These are phyloP conservation scores for Ispidina picta DNA, from an alignment of 2,797 vertebrate species.

Conservation along the genomic window DNA sequence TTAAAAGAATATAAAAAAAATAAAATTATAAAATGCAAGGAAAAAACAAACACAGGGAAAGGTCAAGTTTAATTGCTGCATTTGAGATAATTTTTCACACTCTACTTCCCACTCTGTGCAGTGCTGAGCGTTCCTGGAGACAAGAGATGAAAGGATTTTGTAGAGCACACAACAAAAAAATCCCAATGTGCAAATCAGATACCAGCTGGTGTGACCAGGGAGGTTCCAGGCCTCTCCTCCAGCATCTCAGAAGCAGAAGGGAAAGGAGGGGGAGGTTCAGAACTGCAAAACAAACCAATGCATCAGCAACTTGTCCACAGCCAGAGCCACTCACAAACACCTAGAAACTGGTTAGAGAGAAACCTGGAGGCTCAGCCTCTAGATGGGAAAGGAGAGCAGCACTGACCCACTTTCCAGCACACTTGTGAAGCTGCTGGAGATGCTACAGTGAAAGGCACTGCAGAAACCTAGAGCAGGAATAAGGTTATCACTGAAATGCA, in stretches of 20 bases:
- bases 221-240: neutral
- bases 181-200: accelerated
- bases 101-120: neutral
- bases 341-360: neutral
- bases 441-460: conserved; percentile 1
- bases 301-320: neutral
- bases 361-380: conserved; percentile 14
- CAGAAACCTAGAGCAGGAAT: conserved; percentile 12
- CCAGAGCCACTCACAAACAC: neutral
- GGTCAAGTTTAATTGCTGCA: neutral
- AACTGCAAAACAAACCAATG: neutral
- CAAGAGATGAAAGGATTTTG: neutral
- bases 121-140: neutral
- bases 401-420: conserved; percentile 43
- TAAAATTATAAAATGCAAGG: neutral
- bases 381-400: neutral
- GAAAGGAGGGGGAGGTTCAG: neutral
- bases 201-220: neutral
- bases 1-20: neutral
- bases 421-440: conserved; percentile 34
- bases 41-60: neutral
- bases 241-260: neutral
- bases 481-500: conserved; percentile 34
- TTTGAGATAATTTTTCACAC: neutral
- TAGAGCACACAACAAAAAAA: neutral